Evolutionary conservation across 2,888 invertebrate genomes (phyloP).

Genomic region (Corbicula japonica): DNA sequence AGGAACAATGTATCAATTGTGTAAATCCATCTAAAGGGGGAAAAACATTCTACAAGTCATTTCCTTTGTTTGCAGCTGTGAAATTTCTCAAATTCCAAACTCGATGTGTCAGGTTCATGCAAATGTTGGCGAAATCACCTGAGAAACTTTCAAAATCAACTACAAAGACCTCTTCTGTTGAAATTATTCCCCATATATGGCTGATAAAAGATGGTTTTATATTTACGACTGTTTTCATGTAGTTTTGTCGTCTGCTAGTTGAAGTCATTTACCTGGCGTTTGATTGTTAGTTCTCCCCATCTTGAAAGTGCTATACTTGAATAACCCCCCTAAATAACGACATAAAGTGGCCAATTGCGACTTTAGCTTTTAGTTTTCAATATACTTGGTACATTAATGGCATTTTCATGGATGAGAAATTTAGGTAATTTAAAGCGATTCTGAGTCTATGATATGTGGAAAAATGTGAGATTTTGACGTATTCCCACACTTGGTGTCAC

Average conservation of each 20-base stretch:
- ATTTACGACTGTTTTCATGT: slow-evolving; percentile 45
- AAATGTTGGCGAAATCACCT: slow-evolving; percentile 28
- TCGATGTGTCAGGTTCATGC: slow-evolving; percentile 30
- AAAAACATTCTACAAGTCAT: slow-evolving; percentile 12
- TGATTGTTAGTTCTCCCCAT: slow-evolving; percentile 18
- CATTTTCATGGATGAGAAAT: slow-evolving; percentile 56
- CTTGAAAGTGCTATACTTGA: slow-evolving; percentile 40
- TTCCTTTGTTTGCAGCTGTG: slow-evolving; percentile 29
- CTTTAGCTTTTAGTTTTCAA: slow-evolving; percentile 12
- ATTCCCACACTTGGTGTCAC: slow-evolving; percentile 41
- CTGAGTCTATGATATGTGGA: slow-evolving; percentile 34
- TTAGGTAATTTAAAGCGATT: slow-evolving; percentile 51
- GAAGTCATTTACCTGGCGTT: slow-evolving; percentile 30
- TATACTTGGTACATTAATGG: slow-evolving; percentile 52
- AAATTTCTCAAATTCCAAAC: slow-evolving; percentile 49
- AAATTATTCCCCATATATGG: slow-evolving; percentile 46
- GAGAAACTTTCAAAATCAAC: slow-evolving; percentile 33
- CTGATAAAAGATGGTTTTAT: slow-evolving; percentile 56
- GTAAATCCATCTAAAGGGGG: slow-evolving; percentile 13
- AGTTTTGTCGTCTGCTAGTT: slow-evolving; percentile 43
- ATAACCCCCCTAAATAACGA: slow-evolving; percentile 36
- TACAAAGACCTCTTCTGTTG: slow-evolving; percentile 57
- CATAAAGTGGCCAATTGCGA: slow-evolving; percentile 41
- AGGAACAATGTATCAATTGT: slow-evolving; percentile 5
- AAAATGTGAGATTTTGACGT: slow-evolving; percentile 19